Evolutionary conservation across 2,113 vertebrate species (phyloP).

Genomic region (Anoplopoma fimbria): DNA sequence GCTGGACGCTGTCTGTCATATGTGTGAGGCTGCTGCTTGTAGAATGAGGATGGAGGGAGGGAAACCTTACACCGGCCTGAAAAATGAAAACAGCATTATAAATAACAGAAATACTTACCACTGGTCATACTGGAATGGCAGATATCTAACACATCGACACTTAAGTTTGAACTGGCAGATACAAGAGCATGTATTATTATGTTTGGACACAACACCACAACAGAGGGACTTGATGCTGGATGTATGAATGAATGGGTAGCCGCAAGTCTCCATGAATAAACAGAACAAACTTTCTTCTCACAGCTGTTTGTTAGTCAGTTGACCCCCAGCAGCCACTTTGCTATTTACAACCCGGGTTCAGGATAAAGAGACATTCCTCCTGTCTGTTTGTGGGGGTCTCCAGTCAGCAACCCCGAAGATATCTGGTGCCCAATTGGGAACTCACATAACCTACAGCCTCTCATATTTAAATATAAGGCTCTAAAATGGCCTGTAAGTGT

Average conservation of each 20-base stretch:
- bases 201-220: background rate
- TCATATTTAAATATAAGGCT: background rate
- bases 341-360: background rate
- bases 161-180: background rate
- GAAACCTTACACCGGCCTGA: conserved; percentile 58
- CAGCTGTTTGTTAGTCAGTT: background rate
- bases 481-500: background rate
- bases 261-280: background rate
- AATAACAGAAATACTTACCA: background rate
- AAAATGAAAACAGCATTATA: conserved; percentile 40
- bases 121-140: background rate
- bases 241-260: background rate
- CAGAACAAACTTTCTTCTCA: background rate
- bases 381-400: background rate
- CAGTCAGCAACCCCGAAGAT: conserved; percentile 2
- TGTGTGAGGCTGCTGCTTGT: conserved; percentile 37
- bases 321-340: background rate
- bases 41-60: conserved; percentile 1
- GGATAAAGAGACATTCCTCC: background rate
- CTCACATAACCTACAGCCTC: background rate
- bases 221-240: background rate
- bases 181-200: background rate
- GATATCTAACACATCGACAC: background rate
- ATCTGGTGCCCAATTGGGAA: conserved; percentile 24
- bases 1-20: background rate